Evolutionary conservation across 2,113 vertebrate species (phyloP).

Genomic region (Alouatta palliata): DNA sequence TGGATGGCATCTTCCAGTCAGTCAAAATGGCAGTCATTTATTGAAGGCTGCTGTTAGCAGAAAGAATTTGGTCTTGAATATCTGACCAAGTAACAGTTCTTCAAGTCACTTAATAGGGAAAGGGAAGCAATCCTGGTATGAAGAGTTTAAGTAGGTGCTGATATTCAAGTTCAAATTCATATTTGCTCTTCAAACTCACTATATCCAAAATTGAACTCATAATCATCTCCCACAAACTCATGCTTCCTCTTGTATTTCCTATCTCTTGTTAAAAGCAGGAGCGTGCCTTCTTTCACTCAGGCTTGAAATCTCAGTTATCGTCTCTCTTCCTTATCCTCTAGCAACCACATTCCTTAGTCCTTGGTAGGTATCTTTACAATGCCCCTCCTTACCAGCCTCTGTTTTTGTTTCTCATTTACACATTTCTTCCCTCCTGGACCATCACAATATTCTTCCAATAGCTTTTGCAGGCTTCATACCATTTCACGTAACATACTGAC

Average conservation of each 20-base stretch:
- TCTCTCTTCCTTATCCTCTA: background rate
- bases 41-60: conserved; percentile 9
- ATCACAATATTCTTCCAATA: background rate
- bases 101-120: conserved; percentile 59
- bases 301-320: conserved; percentile 2
- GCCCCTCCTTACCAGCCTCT: background rate
- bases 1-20: conserved; percentile 71
- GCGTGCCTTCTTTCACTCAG: background rate
- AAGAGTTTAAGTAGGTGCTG: conserved; percentile 28
- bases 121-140: background rate
- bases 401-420: background rate
- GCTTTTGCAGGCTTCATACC: background rate
- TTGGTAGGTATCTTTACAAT: background rate
- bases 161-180: conserved; percentile 49
- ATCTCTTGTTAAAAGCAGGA: background rate
- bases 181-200: conserved; percentile 42
- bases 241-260: conserved; percentile 5
- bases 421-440: background rate
- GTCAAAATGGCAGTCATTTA: conserved; percentile 60
- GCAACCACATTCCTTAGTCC: background rate
- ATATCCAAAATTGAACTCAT: conserved; percentile 43
- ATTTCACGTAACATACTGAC: conserved; percentile 16
- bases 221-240: background rate
- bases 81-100: conserved; percentile 55
- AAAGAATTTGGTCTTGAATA: conserved; percentile 2